Percentiles rank a stretch among this genome's conserved stretches.
Evolutionary conservation across 1,140 invertebrate genomes (phyloP).

Genomic region (Diorhabda elongata): DNA sequence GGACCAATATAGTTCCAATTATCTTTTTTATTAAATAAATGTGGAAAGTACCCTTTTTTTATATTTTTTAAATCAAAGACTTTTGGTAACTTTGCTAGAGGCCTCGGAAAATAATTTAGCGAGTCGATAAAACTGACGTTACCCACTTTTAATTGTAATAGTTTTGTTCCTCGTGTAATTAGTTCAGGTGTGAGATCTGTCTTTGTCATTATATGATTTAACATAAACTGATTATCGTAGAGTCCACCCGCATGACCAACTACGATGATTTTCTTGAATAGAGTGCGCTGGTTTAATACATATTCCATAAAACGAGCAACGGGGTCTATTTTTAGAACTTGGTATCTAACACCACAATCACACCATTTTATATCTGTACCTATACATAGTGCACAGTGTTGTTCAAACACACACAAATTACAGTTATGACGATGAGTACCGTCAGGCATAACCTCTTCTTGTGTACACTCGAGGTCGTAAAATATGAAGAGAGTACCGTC

Average conservation of each 20-base stretch:
- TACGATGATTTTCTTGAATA: conserved; percentile 9
- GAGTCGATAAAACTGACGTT: conserved; percentile 18
- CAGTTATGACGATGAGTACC: no score
- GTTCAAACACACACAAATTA: conserved; percentile 3
- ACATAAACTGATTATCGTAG: conserved; percentile 8
- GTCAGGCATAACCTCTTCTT: no score
- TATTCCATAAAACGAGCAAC: conserved; percentile 1
- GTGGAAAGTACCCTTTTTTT: conserved; percentile 28
- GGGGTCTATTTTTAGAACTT: conserved; percentile 7
- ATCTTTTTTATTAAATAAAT: conserved; percentile 24
- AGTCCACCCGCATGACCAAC: conserved; percentile 1
- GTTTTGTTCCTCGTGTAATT: conserved; percentile 10
- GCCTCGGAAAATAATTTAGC: conserved; percentile 18
- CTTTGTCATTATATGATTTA: conserved; percentile 14
- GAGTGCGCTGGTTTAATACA: conserved; percentile 3
- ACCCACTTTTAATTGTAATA: not conserved
- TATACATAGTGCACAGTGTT: conserved; percentile 12
- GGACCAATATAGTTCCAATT: conserved; percentile 21
- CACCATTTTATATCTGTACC: conserved; percentile 4
- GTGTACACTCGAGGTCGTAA: no score
- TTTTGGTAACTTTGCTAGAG: conserved; percentile 18
- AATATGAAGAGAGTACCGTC: no score
- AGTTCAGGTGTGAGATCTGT: conserved; percentile 11
- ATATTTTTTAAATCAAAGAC: conserved; percentile 12
- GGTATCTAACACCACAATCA: conserved; percentile 1